Evolutionary conservation across 2,888 invertebrate species (phyloP), one percentile per base, ranked within the genome.

Genomic region (Lasioglossum calceatum): DNA sequence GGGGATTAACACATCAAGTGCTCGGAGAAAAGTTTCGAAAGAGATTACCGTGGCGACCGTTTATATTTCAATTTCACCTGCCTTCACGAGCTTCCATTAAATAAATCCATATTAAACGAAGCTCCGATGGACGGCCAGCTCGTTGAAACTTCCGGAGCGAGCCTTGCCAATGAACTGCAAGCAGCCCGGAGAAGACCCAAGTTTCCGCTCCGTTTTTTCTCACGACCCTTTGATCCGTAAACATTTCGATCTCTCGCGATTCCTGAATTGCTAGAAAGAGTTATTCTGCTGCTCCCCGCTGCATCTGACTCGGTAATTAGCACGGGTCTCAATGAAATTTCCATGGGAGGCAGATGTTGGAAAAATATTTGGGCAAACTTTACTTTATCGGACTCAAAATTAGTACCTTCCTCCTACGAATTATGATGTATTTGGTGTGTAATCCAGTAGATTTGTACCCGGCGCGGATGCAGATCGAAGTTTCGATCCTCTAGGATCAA

Each of bases 81-180:
- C 23, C 39, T 70, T 23, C 39, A 36, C 70, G 39, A 39, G 39
- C 70, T 70, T 39, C 70, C 39, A 70, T 70, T 70, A 36, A 70
- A 70, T 70, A 70, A 70, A 39, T 70, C 70, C 39, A 36, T 70
- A 70, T 70, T 70, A 70, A 70, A 70, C 36, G 70, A 39, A 70
- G 39, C 23, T 70, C 70, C 36, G 36, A 70, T 36, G 70, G 70
- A 23, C 70, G 70, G 61, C 27, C 61, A 14, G 61, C 39, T 70
- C 70, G 70, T 39, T 70, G 39, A 70, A 70, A 70, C 70, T 70
- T 70, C 36, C 70, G 67, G 61, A 32, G 36, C 32, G 39, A 32
- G 39, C 70, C 39, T 70, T 23, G 70, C 39, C 70, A 39, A 39
- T 70, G 70, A 39, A 23, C 70, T 19, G 70, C 32, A 23, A 39